Evolutionary conservation across 2,113 vertebrate genomes (phyloP).

Genomic region (Dicaeum eximium): DNA sequence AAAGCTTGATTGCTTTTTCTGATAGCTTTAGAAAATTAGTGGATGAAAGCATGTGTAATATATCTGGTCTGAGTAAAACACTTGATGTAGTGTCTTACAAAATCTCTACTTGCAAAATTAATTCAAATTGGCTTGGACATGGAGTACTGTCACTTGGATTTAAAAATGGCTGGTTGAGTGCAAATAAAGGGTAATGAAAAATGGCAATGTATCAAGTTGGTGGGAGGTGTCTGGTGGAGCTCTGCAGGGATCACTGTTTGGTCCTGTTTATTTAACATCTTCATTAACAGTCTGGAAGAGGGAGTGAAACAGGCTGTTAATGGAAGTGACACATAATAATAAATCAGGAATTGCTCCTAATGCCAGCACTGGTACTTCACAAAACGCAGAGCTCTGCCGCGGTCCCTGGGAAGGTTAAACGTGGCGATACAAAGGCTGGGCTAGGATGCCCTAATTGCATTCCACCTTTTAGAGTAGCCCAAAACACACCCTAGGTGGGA

Average conservation of each 20-base stretch:
- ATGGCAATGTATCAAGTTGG: background rate
- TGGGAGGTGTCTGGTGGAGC: conserved; percentile 32
- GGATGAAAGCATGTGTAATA: conserved; percentile 67
- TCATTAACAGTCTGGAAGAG: conserved; percentile 69
- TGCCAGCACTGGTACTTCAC: conserved; percentile 21
- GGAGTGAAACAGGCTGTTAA: conserved; percentile 68
- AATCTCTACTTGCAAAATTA: conserved; percentile 68
- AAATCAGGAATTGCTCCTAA: conserved; percentile 53
- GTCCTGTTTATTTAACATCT: conserved; percentile 68
- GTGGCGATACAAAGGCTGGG: background rate
- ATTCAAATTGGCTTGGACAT: conserved; percentile 64
- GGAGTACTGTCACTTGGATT: conserved; percentile 54
- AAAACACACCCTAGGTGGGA: background rate
- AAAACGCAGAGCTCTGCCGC: background rate
- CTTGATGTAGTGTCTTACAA: conserved; percentile 38
- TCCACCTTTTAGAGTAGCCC: background rate
- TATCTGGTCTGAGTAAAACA: conserved; percentile 65
- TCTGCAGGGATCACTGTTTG: conserved; percentile 58
- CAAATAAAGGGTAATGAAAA: conserved; percentile 54
- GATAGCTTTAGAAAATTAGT: conserved; percentile 69
- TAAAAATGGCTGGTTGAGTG: conserved; percentile 54
- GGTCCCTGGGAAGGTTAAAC: background rate
- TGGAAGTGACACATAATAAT: conserved; percentile 67
- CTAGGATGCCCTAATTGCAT: background rate
- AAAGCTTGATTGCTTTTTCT: conserved; percentile 70